Conservation (phyloP, 1,140 invertebrate genomes). For the Zaprionus kolodkinae region DNA sequence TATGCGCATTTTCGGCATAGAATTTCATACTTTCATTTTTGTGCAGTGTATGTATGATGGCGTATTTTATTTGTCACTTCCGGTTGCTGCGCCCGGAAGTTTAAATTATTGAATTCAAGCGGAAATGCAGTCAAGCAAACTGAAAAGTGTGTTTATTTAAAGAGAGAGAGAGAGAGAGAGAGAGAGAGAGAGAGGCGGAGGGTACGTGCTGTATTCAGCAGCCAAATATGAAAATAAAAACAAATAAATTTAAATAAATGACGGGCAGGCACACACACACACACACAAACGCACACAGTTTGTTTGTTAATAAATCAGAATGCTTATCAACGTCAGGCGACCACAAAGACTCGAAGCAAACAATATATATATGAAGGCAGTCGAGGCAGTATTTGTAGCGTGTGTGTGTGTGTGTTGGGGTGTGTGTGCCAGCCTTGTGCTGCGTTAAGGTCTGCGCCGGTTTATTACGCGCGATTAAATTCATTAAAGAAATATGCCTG, state of each 20-base stretch:
- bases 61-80: slow-evolving; percentile 79
- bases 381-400: slow-evolving; percentile 35
- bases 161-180: slow-evolving; percentile 37
- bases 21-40: slow-evolving; percentile 13
- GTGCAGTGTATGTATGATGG: slow-evolving; percentile 56
- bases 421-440: slow-evolving; percentile 20
- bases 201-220: slow-evolving; percentile 19
- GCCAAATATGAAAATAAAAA: slow-evolving; percentile 65
- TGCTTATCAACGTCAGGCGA: slow-evolving; percentile 76
- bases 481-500: slow-evolving; percentile 73
- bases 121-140: slow-evolving; percentile 65
- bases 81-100: slow-evolving; percentile 71
- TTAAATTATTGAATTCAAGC: slow-evolving; percentile 78
- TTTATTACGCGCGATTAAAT: slow-evolving; percentile 78
- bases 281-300: slow-evolving; percentile 41
- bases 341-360: slow-evolving; percentile 73
- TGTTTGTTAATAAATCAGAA: slow-evolving; percentile 81
- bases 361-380: slow-evolving; percentile 61
- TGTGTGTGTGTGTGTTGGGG: slow-evolving; percentile 12
- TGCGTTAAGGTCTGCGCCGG: slow-evolving; percentile 45
- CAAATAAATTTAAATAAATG: slow-evolving; percentile 80
- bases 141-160: slow-evolving; percentile 62
- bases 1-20: not conserved
- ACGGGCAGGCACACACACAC: slow-evolving; percentile 33
- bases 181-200: slow-evolving; percentile 34